These are phyloP conservation scores for Archivesica marissinica DNA, from an alignment of 1,140 invertebrate species.

Conservation along the genomic window DNA sequence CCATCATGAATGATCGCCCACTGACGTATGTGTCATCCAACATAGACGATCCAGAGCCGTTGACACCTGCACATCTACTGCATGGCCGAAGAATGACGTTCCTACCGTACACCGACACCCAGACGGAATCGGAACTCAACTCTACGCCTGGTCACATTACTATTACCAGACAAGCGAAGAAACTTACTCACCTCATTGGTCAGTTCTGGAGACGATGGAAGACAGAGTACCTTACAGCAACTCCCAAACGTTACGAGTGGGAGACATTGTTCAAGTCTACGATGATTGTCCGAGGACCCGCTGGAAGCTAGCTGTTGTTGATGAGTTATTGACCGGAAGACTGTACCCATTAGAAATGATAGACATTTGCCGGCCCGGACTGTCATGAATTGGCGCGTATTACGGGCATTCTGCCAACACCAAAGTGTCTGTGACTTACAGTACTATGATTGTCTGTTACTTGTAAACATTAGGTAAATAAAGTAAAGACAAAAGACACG, in stretches of 20 bases:
- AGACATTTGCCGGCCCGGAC: too few relatives aligned
- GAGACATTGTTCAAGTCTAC: slow-evolving; percentile 32
- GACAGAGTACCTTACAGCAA: slow-evolving; percentile 14
- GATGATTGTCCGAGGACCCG: neutral
- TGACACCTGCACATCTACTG: slow-evolving; percentile 28
- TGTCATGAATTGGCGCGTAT: too few relatives aligned
- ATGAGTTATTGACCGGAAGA: neutral
- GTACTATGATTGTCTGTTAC: too few relatives aligned
- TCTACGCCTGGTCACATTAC: neutral
- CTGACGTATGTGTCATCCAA: neutral
- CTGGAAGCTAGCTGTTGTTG: slow-evolving; percentile 14
- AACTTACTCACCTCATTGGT: neutral
- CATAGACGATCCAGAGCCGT: slow-evolving; percentile 10
- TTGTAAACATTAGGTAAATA: too few relatives aligned
- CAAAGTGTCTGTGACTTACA: too few relatives aligned
- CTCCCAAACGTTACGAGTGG: neutral
- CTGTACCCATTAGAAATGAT: too few relatives aligned
- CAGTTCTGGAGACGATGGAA: slow-evolving; percentile 7
- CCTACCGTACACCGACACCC: neutral
- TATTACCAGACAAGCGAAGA: neutral
- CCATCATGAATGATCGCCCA: too few relatives aligned
- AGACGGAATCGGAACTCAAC: neutral
- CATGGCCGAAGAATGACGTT: slow-evolving; percentile 24
- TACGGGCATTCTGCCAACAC: too few relatives aligned
- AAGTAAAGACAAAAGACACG: too few relatives aligned